Percentiles rank a stretch among this genome's conserved stretches.
These are phyloP conservation scores for Maniola hyperantus DNA, from an alignment of 2,888 invertebrate species.

Conservation along the genomic window DNA sequence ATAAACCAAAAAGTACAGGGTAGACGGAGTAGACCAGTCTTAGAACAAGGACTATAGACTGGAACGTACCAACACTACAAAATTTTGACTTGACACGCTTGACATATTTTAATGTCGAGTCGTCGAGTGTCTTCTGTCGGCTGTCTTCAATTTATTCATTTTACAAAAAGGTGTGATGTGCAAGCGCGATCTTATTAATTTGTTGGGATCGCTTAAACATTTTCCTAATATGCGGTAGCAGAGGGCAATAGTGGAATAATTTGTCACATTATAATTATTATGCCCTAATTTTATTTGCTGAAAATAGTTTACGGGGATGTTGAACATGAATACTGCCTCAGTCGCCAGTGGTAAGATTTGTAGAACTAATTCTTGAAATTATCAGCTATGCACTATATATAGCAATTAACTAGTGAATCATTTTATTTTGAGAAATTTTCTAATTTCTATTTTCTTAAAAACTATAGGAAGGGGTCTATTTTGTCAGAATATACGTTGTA, in stretches of 20 bases:
- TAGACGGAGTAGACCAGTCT: too few species aligned
- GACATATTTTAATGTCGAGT: neutral
- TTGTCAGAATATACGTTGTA: neutral
- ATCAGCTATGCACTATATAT: too few species aligned
- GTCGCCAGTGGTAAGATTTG: conserved; percentile 68
- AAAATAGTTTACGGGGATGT: conserved; percentile 68
- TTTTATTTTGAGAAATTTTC: neutral
- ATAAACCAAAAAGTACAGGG: neutral
- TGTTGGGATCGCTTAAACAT: conserved; percentile 44
- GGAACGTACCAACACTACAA: too few species aligned
- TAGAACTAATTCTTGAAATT: conserved; percentile 25
- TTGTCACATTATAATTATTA: conserved; percentile 67
- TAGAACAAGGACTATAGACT: too few species aligned
- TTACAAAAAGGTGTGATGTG: conserved; percentile 61
- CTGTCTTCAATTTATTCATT: conserved; percentile 11
- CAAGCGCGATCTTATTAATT: conserved; percentile 53
- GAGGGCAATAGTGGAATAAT: conserved; percentile 50
- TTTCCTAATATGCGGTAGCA: conserved; percentile 75
- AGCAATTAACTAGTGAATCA: conserved; percentile 26
- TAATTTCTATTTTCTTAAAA: neutral
- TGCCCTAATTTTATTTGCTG: conserved; percentile 73
- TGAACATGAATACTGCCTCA: conserved; percentile 72
- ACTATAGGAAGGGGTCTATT: neutral
- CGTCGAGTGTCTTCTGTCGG: neutral
- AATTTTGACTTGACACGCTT: too few species aligned